Percentiles rank a stretch among this genome's conserved stretches.
These are phyloP conservation scores for Habropoda laboriosa DNA, from an alignment of 1,140 invertebrate genomes.

Conservation along the genomic window DNA sequence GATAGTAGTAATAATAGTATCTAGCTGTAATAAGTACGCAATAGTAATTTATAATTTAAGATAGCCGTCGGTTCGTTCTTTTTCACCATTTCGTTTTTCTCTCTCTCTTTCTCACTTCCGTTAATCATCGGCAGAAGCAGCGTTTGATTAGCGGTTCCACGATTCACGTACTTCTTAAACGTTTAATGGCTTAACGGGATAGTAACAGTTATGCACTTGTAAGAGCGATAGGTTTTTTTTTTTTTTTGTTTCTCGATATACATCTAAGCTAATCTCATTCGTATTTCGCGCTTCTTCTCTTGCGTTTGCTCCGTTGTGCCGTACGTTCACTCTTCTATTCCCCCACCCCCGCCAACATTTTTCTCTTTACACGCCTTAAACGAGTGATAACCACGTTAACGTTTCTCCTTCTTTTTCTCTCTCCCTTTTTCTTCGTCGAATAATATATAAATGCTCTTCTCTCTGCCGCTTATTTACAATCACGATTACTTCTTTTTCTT, in stretches of 20 bases:
- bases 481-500: slow-evolving; percentile 7
- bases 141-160: slow-evolving; percentile 30
- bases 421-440: too few relatives aligned
- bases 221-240: slow-evolving; percentile 51
- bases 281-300: too few relatives aligned
- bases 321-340: neutral
- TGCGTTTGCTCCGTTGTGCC: too few relatives aligned
- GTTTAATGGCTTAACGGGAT: slow-evolving; percentile 54
- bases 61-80: slow-evolving; percentile 39
- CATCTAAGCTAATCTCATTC: slow-evolving; percentile 68
- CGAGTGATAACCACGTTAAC: slow-evolving; percentile 69
- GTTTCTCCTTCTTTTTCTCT: too few relatives aligned
- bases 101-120: slow-evolving; percentile 1
- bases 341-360: neutral
- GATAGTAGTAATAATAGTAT: slow-evolving; percentile 59
- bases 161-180: slow-evolving; percentile 24
- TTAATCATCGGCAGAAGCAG: slow-evolving; percentile 58
- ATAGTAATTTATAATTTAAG: slow-evolving; percentile 61
- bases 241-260: too few relatives aligned
- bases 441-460: slow-evolving; percentile 74
- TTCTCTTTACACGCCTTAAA: slow-evolving; percentile 72
- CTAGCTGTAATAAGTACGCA: slow-evolving; percentile 62
- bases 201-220: slow-evolving; percentile 66
- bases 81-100: too few relatives aligned
- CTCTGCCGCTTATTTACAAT: slow-evolving; percentile 63